Percentiles rank a stretch among this genome's conserved stretches.
phyloP scores from a whole-genome alignment of 2,113 vertebrate genomes.

The Alaudala cheleensis region DNA sequence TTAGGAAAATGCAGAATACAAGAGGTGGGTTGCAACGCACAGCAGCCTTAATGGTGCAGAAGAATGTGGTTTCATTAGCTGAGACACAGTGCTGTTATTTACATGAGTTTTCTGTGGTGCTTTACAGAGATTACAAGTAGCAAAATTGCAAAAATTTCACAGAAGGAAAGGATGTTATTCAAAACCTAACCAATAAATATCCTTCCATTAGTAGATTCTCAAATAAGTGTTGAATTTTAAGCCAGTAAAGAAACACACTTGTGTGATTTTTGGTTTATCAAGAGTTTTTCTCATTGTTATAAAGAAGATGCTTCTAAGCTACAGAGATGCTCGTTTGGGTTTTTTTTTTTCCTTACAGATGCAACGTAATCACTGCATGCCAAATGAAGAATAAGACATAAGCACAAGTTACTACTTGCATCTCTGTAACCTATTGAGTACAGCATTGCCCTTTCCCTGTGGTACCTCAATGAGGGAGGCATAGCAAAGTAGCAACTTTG shows the following conservation, averaged over 20 bases:
- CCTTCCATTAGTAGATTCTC: not conserved
- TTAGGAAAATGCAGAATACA: not conserved
- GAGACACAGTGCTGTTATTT: not conserved
- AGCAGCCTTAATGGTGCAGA: not conserved
- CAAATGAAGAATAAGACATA: not conserved
- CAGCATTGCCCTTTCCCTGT: not conserved
- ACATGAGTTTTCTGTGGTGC: not conserved
- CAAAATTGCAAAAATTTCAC: not conserved
- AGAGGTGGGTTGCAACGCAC: not conserved
- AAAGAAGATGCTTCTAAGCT: not conserved
- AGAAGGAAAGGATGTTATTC: not conserved
- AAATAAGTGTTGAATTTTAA: not conserved
- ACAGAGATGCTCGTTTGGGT: not conserved
- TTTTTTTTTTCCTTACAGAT: not conserved
- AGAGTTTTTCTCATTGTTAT: not conserved
- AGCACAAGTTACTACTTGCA: fast-evolving
- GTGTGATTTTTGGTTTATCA: not conserved
- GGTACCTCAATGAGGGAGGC: not conserved
- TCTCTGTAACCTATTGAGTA: not conserved
- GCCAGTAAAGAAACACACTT: not conserved
- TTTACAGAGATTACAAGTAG: not conserved
- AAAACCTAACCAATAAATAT: not conserved
- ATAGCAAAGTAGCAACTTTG: not conserved
- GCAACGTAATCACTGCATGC: not conserved
- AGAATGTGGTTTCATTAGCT: not conserved